A percentile compares a stretch with the other conserved stretches of the same genome.
Evolutionary conservation across 1,140 invertebrate genomes (phyloP).

Genomic region (Eriosoma lanigerum): DNA sequence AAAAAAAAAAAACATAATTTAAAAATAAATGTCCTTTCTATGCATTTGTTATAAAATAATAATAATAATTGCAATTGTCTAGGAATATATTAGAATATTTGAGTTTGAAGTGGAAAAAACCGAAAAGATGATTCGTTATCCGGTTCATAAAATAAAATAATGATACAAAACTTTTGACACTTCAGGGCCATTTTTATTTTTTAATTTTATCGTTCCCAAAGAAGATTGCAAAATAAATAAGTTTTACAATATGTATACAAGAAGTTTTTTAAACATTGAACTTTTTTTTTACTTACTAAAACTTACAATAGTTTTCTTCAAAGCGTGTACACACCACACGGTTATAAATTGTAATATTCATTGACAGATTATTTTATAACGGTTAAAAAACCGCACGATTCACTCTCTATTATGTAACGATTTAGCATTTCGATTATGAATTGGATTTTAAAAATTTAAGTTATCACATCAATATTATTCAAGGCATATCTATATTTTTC

Average conservation of each 20-base stretch:
- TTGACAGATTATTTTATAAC: neutral
- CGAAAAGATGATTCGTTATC: constrained; percentile 38
- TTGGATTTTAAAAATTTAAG: no score
- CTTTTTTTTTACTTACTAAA: neutral
- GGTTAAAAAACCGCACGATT: no score
- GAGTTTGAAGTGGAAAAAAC: constrained; percentile 28
- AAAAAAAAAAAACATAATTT: no score
- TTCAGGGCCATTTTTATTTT: constrained; percentile 33
- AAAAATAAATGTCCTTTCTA: neutral
- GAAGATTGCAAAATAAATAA: constrained; percentile 24
- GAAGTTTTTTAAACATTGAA: constrained; percentile 17
- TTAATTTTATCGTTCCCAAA: constrained; percentile 26
- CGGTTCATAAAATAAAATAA: constrained; percentile 43
- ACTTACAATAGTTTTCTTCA: no score
- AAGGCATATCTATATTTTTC: no score
- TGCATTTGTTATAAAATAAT: neutral
- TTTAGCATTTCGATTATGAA: no score
- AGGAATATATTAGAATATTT: constrained; percentile 22
- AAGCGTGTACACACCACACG: neutral
- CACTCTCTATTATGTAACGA: no score
- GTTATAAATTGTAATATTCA: neutral
- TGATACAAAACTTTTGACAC: constrained; percentile 41
- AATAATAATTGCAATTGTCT: neutral
- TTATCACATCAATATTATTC: no score
- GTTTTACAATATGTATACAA: constrained; percentile 40